Evolutionary conservation across 2,113 vertebrate species (phyloP).

Genomic region (Rhea pennata): DNA sequence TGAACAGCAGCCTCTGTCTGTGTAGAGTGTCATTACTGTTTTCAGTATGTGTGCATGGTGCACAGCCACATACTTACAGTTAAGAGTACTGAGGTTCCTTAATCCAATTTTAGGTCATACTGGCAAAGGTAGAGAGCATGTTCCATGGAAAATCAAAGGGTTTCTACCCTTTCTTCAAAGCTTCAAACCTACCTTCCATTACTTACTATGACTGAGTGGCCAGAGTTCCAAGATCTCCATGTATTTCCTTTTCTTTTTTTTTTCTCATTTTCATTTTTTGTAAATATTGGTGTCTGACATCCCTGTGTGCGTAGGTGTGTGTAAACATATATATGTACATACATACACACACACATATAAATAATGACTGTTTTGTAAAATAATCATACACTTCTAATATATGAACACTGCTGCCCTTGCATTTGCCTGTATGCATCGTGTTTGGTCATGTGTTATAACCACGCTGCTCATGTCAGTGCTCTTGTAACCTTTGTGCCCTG

Average conservation of each 20-base stretch:
- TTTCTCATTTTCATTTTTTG: too few relatives aligned
- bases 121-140: background rate
- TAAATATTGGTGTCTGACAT: background rate
- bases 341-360: too few relatives aligned
- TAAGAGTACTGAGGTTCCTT: background rate
- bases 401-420: background rate
- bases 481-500: background rate
- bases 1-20: background rate
- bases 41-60: fast-evolving
- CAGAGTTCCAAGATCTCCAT: background rate
- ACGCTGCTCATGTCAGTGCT: background rate
- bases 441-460: background rate
- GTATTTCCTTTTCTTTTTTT: background rate
- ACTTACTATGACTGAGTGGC: background rate
- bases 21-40: background rate
- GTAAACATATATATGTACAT: too few relatives aligned
- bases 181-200: background rate
- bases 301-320: background rate
- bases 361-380: background rate
- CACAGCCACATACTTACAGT: background rate
- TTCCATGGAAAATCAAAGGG: background rate
- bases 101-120: background rate
- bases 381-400: background rate
- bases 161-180: background rate
- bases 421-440: background rate